Percentiles rank a stretch among this genome's conserved stretches.
phyloP scores from a whole-genome alignment of 1,140 invertebrate species.

The Panulirus ornatus region DNA sequence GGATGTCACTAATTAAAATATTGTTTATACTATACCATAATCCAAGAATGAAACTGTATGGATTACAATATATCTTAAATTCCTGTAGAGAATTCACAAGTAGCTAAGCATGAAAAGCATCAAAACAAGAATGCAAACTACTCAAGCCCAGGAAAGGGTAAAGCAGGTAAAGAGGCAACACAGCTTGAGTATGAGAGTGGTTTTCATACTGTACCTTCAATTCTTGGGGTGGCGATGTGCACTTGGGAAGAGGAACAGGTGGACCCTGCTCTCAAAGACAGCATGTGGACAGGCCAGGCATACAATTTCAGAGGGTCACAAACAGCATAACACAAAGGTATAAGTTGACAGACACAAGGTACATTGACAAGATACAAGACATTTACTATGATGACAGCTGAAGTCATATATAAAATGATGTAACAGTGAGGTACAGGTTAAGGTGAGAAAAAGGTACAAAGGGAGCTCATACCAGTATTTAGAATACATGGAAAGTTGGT shows the following conservation, averaged over 20 bases:
- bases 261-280: conserved; percentile 48
- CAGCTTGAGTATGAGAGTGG: conserved; percentile 13
- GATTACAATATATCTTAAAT: no score
- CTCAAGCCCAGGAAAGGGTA: background rate
- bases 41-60: no score
- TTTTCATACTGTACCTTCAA: conserved; percentile 63
- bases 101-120: background rate
- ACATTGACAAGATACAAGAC: background rate
- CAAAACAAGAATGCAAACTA: no score
- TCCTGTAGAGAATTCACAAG: background rate
- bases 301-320: conserved; percentile 52
- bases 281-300: conserved; percentile 55
- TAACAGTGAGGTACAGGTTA: background rate
- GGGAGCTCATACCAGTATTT: no score
- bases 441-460: background rate
- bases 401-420: background rate
- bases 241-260: conserved; percentile 54
- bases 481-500: no score
- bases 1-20: no score
- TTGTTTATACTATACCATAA: no score
- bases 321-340: conserved; percentile 33
- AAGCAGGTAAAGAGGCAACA: background rate
- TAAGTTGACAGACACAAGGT: background rate
- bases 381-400: background rate
- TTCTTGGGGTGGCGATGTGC: conserved; percentile 54